Conservation (phyloP, 2,797 vertebrate genomes). For the Delichon dasypus region DNA sequence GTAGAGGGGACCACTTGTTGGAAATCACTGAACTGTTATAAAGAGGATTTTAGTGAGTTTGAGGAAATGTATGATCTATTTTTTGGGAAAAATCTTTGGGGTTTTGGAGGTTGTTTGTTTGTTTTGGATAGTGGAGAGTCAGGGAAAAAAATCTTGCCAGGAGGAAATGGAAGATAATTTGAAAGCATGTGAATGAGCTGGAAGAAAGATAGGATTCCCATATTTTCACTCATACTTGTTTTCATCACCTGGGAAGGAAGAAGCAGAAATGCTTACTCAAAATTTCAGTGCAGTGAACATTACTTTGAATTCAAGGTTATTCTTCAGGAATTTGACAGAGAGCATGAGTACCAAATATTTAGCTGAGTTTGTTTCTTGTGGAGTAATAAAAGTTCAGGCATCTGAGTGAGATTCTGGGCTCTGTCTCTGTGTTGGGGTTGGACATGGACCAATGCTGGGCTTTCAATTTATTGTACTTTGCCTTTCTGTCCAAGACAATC, state of each 20-base stretch:
- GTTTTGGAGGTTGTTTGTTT: not conserved
- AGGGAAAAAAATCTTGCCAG: not conserved
- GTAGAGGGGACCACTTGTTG: not conserved
- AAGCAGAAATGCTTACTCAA: not conserved
- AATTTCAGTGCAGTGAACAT: not conserved
- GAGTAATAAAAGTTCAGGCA: not conserved
- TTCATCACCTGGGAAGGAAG: not conserved
- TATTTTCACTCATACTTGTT: not conserved
- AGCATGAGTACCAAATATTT: not conserved
- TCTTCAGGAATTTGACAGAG: not conserved
- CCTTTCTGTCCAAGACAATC: not conserved
- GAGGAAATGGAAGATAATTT: not conserved
- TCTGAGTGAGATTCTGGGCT: not conserved
- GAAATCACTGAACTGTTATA: not conserved
- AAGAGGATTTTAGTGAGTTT: not conserved
- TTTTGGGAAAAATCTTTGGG: not conserved
- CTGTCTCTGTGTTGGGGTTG: not conserved
- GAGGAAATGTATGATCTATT: not conserved
- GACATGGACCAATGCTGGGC: not conserved
- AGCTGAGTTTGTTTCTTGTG: not conserved
- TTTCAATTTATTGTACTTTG: not conserved
- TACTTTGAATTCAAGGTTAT: not conserved
- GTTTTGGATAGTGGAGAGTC: not conserved
- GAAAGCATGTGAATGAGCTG: not conserved
- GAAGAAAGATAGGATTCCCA: not conserved